Conservation (phyloP, 2,888 invertebrate genomes). For the Nemotelus pantherinus region DNA sequence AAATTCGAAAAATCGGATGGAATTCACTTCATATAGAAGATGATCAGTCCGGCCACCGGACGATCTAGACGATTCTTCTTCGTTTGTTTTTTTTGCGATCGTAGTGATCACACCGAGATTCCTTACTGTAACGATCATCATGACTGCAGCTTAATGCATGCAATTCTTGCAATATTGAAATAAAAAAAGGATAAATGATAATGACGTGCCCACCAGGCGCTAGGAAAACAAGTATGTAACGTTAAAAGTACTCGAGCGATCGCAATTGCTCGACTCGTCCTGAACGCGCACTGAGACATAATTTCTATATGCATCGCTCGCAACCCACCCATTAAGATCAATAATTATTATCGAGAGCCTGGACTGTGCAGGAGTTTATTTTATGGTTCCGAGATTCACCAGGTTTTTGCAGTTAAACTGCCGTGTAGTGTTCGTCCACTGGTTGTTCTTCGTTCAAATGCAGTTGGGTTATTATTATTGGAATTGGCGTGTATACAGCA, state of each 20-base stretch:
- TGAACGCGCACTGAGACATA: neutral
- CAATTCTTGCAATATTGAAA: constrained; percentile 33
- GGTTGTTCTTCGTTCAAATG: too few relatives aligned
- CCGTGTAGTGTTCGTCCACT: too few relatives aligned
- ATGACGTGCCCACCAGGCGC: neutral
- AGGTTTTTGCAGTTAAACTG: too few relatives aligned
- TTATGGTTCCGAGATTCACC: too few relatives aligned
- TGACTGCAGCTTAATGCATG: constrained; percentile 28
- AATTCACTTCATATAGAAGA: too few relatives aligned
- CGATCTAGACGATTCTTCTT: too few relatives aligned
- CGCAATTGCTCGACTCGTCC: too few relatives aligned
- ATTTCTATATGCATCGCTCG: constrained; percentile 12
- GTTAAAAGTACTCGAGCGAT: too few relatives aligned
- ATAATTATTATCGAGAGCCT: constrained; percentile 8
- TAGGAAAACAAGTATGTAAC: constrained; percentile 5
- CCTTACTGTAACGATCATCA: neutral
- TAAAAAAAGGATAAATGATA: constrained; percentile 23
- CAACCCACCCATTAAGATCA: constrained; percentile 20
- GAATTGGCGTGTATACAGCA: neutral
- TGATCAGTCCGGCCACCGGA: too few relatives aligned
- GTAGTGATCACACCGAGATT: constrained; percentile 11
- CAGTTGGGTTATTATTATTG: constrained; percentile 2
- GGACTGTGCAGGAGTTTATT: too few relatives aligned
- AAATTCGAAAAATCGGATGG: too few relatives aligned
- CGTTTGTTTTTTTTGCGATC: neutral